Base-by-base conservation (phyloP, 2,113 vertebrate genomes). In the Prunella fulvescens region DNA sequence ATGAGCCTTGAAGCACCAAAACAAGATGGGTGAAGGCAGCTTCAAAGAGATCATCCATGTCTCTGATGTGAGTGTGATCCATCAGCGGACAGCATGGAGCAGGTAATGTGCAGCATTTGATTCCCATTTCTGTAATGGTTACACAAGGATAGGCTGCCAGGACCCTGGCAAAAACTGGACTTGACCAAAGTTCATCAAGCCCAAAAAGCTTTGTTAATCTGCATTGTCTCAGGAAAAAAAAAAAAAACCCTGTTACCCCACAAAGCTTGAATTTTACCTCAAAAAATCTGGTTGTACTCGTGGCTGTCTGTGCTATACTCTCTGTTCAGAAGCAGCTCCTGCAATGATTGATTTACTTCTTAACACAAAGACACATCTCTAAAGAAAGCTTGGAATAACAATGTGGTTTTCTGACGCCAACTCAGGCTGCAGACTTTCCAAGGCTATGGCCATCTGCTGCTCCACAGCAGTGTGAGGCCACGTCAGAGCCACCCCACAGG, bases 321-420 rank as follows among this genome's bases (percentile, higher is more conserved):
- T 58, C 22, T 19, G 33, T 70, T 74, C 76, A 90, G 76, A 77
- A 92, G 50, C 29, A 86, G 24, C 29, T 86, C 86, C 61, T 87
- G 14, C 26, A 73, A 42, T 66, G 86, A 78, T 45, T 76, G 40
- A 94, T 91, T 89, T 67, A 67, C 22, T 76, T 74, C 69, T 61
- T 90, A 86, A 72, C 57, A 77, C 20, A 54, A 66, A 91, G 66
- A 61, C 10, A 61, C 35, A 39, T 62, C 29, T 88, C 60, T 42
- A 66, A 73, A 39, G 66, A 93, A 88, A 83, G 29, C 42, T 61
- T 94, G 70, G 51, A 74, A 84, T 74, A 89, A 62, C 81, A 84
- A 24, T n/a, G 35, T 4, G 14, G 62, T 80, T 96, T 94, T 74
- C 64, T 1, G 3, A 44, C 58, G 74, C 62, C 54, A 66, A 0